Conservation (phyloP, 1,140 invertebrate species). For the Bacillus rossius region DNA sequence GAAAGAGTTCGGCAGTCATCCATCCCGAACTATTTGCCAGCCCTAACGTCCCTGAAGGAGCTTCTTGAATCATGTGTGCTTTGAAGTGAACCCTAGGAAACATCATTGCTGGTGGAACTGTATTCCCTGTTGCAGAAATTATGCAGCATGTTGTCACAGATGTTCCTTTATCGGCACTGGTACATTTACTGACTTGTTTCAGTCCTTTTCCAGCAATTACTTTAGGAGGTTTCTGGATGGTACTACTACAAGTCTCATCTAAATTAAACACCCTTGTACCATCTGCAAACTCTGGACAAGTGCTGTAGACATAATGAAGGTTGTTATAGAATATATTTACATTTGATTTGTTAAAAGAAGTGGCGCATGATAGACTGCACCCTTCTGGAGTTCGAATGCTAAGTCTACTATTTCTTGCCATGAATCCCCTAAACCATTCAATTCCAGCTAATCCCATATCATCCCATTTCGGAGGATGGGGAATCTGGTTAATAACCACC, state of each 20-base stretch:
- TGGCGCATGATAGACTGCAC: conserved; percentile 25
- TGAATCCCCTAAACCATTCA: conserved; percentile 28
- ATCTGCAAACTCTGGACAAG: conserved; percentile 10
- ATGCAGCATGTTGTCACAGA: conserved; percentile 23
- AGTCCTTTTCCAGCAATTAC: conserved; percentile 17
- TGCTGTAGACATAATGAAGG: conserved; percentile 14
- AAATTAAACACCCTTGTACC: conserved; percentile 35
- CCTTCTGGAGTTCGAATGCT: conserved; percentile 26
- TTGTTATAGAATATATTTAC: conserved; percentile 19
- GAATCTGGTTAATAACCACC: conserved; percentile 23
- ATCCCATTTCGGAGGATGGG: conserved; percentile 21
- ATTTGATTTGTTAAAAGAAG: conserved; percentile 23
- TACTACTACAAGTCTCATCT: conserved; percentile 26
- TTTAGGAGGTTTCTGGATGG: conserved; percentile 13
- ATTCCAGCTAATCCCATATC: conserved; percentile 2
- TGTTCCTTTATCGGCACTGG: conserved; percentile 24
- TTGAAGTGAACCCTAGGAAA: too few species aligned
- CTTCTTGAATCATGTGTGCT: too few species aligned
- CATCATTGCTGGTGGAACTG: too few species aligned
- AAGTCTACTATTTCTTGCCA: conserved; percentile 24
- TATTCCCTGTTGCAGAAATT: too few species aligned
- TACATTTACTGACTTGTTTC: conserved; percentile 29
- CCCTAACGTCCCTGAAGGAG: too few species aligned
- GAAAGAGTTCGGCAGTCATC: too few species aligned
- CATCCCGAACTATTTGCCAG: too few species aligned